Percentiles rank a stretch among this genome's conserved stretches.
phyloP scores from a whole-genome alignment of 1,140 invertebrate species.

The Drosophila malerkotliana region DNA sequence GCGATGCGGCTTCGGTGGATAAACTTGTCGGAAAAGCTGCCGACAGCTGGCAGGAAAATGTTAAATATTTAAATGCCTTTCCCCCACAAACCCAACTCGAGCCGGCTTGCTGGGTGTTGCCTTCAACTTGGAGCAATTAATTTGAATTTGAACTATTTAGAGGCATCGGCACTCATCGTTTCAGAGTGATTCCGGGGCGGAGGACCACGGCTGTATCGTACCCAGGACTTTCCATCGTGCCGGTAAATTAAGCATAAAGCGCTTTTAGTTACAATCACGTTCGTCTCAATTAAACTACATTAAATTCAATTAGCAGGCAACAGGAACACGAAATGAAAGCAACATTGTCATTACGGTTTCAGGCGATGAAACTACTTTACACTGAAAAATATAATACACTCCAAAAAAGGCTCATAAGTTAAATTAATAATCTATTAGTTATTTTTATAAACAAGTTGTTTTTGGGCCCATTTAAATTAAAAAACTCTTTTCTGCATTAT shows the following conservation, averaged over 20 bases:
- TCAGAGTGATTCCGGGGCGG: slow-evolving; percentile 5
- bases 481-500: neutral
- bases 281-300: slow-evolving; percentile 83
- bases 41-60: slow-evolving; percentile 65
- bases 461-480: no score
- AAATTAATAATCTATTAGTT: neutral
- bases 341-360: slow-evolving; percentile 75
- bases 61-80: slow-evolving; percentile 74
- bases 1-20: slow-evolving; percentile 51
- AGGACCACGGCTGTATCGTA: slow-evolving; percentile 2
- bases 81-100: neutral
- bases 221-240: slow-evolving; percentile 40
- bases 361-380: slow-evolving; percentile 25
- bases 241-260: slow-evolving; percentile 81
- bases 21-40: slow-evolving; percentile 65
- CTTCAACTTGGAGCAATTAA: slow-evolving; percentile 72
- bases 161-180: slow-evolving; percentile 49
- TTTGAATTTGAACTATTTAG: slow-evolving; percentile 72
- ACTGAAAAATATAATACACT: neutral
- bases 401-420: neutral
- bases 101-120: slow-evolving; percentile 48
- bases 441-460: no score
- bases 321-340: slow-evolving; percentile 64
- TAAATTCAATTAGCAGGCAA: slow-evolving; percentile 80
- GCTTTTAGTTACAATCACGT: slow-evolving; percentile 82